Conservation (phyloP, 1,140 invertebrate genomes). For the Caerostris extrusa region DNA sequence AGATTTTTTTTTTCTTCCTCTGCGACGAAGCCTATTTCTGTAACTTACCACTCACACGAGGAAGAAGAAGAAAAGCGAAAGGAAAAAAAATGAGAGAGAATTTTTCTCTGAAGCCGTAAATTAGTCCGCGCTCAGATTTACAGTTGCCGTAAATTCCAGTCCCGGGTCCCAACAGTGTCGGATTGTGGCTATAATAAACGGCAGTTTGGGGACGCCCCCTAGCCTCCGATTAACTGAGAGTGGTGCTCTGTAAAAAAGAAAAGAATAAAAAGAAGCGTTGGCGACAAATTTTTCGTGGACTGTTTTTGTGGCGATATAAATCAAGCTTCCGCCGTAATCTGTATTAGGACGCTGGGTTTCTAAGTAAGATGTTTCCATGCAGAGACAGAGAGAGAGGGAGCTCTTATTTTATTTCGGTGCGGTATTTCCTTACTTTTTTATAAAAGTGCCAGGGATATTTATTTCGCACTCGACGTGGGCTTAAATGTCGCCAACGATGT, state of each 20-base stretch:
- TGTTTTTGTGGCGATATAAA: conserved; percentile 62
- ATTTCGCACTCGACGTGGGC: conserved; percentile 39
- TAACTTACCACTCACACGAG: conserved; percentile 44
- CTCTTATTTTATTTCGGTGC: conserved; percentile 48
- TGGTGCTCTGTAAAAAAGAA: too few species aligned
- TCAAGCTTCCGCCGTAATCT: conserved; percentile 58
- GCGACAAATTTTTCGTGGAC: conserved; percentile 70
- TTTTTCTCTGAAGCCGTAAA: conserved; percentile 72
- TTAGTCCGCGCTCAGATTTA: conserved; percentile 67
- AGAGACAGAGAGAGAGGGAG: background rate
- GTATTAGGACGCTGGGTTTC: conserved; percentile 44
- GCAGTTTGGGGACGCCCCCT: conserved; percentile 47
- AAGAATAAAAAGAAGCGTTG: background rate
- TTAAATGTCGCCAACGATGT: conserved; percentile 63
- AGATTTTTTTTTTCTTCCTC: conserved; percentile 13
- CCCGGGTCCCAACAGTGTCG: conserved; percentile 59
- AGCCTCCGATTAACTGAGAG: conserved; percentile 41
- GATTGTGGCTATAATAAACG: conserved; percentile 65
- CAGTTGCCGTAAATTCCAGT: conserved; percentile 67
- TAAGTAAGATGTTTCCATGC: conserved; percentile 61
- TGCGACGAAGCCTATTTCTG: conserved; percentile 50
- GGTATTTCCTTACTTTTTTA: conserved; percentile 19
- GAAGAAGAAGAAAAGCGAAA: conserved; percentile 37
- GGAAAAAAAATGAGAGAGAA: conserved; percentile 30
- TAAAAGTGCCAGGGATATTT: conserved; percentile 41